Base-by-base conservation (phyloP, 2,888 invertebrate genomes). In the Limnephilus lunatus region DNA sequence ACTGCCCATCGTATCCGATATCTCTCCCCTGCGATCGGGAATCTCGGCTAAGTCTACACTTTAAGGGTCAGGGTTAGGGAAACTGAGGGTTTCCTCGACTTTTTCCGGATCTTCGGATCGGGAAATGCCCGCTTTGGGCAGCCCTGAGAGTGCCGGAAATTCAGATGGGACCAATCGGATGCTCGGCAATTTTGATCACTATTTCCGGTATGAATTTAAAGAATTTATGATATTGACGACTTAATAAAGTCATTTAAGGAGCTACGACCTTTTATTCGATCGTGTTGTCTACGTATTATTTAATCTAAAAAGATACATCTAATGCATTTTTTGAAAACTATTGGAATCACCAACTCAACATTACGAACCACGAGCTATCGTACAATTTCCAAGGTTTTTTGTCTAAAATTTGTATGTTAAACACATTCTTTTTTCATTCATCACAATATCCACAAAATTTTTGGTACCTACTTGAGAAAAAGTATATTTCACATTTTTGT, bases 1-100 rank as follows among this genome's bases (percentile, higher is more conserved):
- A 93, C 92, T 91, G 85, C 82, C 93, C 87, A 92, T 90, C 89
- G 87, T 31, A 88, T 81, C 81, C 92, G 85, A 92, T 93, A 92
- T 92, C 91, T 93, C 88, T 91, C 92, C 92, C 93, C 87, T 87
- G 93, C 92, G 92, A 93, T 93, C 93, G 92, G 89, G 91, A 93
- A 92, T 93, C 93, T 93, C 93, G 92, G 92, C 89, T 90, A 90
- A 83, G 85, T 90, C 92, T 80, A 25, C 90, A 89, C 68, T 80
- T 80, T 81, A 31, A 39, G 88, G 44, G 86, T 44, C 39, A 83
- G 68, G 68, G 68, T 7, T 25, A 68, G 68, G 68, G 68, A 68
- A 68, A 85, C 32, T 39, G 44, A 48, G 86, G 48, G 86, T 86
- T 86, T 82, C 30, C 31, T n/a, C 9, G 5, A 86, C 3, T n/a